A percentile compares a stretch with the other conserved stretches of the same genome.
Conservation (phyloP, 2,797 vertebrate species). For the Spea hammondii region DNA sequence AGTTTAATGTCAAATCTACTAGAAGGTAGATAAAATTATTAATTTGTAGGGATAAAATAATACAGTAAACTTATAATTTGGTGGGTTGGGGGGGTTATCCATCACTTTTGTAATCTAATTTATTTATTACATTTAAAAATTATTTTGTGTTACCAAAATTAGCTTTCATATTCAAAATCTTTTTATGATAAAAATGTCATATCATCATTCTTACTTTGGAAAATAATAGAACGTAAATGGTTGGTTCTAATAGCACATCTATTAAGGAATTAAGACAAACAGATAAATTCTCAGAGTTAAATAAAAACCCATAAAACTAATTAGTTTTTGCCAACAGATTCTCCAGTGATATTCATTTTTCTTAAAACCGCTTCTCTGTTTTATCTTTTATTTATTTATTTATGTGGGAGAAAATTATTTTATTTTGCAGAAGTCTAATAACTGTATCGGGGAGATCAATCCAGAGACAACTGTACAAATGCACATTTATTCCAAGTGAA, state of each 20-base stretch:
- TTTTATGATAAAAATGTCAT: no score
- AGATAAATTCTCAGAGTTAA: neutral
- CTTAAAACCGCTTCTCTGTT: slow-evolving; percentile 5
- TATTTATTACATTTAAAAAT: no score
- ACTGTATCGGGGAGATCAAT: slow-evolving; percentile 58
- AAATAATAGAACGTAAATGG: no score
- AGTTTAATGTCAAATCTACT: no score
- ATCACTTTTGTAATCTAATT: no score
- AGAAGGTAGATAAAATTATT: no score
- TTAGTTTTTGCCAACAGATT: slow-evolving; percentile 20
- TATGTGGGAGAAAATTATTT: slow-evolving; percentile 47
- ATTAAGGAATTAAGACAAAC: neutral
- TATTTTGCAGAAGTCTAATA: slow-evolving; percentile 55
- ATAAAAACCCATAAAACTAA: slow-evolving; percentile 8
- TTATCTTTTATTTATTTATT: slow-evolving; percentile 15
- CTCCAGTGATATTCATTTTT: slow-evolving; percentile 3
- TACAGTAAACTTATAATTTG: no score
- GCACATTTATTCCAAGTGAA: slow-evolving; percentile 60
- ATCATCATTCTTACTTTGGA: no score
- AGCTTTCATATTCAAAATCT: no score
- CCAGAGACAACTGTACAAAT: slow-evolving; percentile 49
- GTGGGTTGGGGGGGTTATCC: no score
- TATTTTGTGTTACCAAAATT: no score
- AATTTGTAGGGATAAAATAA: no score
- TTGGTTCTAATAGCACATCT: neutral